These are phyloP conservation scores for Hyaena hyaena DNA, from an alignment of 2,113 vertebrate genomes.

Conservation along the genomic window DNA sequence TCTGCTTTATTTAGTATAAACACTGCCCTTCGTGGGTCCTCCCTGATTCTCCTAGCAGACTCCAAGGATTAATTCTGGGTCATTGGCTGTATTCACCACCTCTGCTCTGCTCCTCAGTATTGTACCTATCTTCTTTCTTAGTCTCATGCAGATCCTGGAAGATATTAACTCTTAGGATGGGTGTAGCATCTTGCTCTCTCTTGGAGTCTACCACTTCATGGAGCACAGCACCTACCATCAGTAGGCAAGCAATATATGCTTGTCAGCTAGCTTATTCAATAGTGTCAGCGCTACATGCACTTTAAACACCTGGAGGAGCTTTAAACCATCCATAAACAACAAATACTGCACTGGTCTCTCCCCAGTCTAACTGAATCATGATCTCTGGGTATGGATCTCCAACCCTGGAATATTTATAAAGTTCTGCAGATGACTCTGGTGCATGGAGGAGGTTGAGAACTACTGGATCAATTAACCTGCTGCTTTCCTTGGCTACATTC, in stretches of 20 bases:
- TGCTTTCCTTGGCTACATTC: conserved; percentile 1
- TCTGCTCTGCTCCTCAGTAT: neutral
- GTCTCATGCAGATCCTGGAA: neutral
- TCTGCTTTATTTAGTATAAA: conserved; percentile 82
- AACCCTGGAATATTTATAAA: neutral
- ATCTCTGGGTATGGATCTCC: neutral
- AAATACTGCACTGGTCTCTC: neutral
- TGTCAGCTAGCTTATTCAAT: neutral
- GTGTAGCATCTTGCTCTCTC: neutral
- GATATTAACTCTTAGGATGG: neutral
- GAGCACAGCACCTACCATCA: neutral
- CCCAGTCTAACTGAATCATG: neutral
- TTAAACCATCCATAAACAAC: neutral
- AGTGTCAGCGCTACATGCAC: neutral
- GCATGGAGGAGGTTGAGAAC: neutral
- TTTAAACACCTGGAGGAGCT: neutral
- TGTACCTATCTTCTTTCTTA: conserved; percentile 40
- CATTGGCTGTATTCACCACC: conserved; percentile 57
- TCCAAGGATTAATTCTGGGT: conserved; percentile 44
- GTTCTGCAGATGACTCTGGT: neutral
- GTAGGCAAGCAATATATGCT: neutral
- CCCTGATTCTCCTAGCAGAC: conserved; percentile 52
- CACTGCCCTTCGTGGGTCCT: conserved; percentile 50
- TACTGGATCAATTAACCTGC: neutral
- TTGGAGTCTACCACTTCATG: neutral